phyloP scores from a whole-genome alignment of 1,140 invertebrate species.

The Aphelinus atriplicis region DNA sequence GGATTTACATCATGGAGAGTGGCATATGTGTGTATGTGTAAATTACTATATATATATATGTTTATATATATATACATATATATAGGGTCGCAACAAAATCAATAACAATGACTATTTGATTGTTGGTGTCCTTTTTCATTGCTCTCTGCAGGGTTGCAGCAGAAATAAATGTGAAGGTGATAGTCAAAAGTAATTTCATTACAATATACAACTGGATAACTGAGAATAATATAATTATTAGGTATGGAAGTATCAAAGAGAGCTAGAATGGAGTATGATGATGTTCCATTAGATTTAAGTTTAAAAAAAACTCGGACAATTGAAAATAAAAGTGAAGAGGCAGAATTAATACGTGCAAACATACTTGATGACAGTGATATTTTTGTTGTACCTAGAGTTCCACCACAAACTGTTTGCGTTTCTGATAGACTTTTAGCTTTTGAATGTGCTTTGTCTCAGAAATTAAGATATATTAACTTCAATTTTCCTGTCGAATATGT shows the following conservation, averaged over 20 bases:
- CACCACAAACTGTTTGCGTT: conserved; percentile 41
- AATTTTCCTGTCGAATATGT: conserved; percentile 70
- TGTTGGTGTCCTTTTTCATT: conserved; percentile 30
- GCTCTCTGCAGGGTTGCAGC: neutral
- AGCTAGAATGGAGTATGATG: conserved; percentile 42
- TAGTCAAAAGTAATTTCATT: conserved; percentile 19
- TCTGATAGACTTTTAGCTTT: conserved; percentile 55
- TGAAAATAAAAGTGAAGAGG: conserved; percentile 23
- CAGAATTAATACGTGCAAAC: conserved; percentile 18
- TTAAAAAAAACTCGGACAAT: conserved; percentile 37
- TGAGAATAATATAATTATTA: conserved; percentile 31
- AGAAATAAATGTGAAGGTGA: neutral
- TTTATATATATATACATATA: conserved; percentile 19
- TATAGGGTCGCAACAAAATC: conserved; percentile 35
- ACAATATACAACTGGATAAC: conserved; percentile 25
- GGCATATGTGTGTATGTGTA: neutral
- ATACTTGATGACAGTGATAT: conserved; percentile 32
- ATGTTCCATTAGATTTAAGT: conserved; percentile 41
- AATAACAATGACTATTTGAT: conserved; percentile 39
- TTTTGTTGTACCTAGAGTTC: conserved; percentile 36
- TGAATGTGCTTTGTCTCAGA: conserved; percentile 54
- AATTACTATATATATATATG: conserved; percentile 27
- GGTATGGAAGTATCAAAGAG: conserved; percentile 43
- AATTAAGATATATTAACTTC: conserved; percentile 61
- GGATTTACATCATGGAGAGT: too few species aligned